phyloP scores from a whole-genome alignment of 2,113 vertebrate species.

The Sus scrofa region T2T-Sscrofa CM000816.6:32729501-32730000 shows the following conservation, averaged over 20 bases:
- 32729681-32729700: conserved; percentile 8
- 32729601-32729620: conserved; percentile 65
- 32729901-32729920: not conserved
- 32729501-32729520: not conserved
- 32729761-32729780: not conserved
- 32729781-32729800: not conserved
- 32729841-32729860: not conserved
- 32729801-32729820: not conserved
- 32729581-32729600: not conserved
- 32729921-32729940: not conserved
- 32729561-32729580: conserved; percentile 34
- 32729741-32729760: not conserved
- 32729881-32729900: not conserved
- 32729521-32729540: not conserved
- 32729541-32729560: not conserved
- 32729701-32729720: not conserved
- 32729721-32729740: conserved; percentile 9
- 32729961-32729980: conserved; percentile 16
- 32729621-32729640: conserved; percentile 39
- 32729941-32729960: not conserved
- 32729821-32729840: not conserved
- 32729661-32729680: not conserved
- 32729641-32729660: not conserved
- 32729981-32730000: not conserved
- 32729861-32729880: not conserved